Conservation (phyloP, 2,797 vertebrate genomes). For the Alca torda region DNA sequence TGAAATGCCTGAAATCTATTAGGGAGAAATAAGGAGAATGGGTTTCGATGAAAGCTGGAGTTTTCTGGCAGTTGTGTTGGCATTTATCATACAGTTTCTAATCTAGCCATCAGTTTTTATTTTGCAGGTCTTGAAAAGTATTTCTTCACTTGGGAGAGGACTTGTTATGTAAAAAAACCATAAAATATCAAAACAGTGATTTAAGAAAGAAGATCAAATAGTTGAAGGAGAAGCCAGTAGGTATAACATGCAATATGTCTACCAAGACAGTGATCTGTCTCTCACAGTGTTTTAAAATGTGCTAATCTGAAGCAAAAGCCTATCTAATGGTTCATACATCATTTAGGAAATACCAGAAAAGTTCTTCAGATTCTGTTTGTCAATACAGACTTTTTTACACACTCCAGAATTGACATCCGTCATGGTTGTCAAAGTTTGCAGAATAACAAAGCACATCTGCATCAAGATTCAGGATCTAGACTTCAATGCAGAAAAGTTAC, state of each 20-base stretch:
- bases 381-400: constrained; percentile 14
- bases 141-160: neutral
- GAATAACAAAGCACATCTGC: neutral
- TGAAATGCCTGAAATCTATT: neutral
- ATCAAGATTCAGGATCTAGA: neutral
- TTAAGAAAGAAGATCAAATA: neutral
- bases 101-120: neutral
- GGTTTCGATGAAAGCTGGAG: neutral
- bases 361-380: constrained; percentile 12
- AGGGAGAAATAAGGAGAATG: neutral
- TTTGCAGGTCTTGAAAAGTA: neutral
- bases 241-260: neutral
- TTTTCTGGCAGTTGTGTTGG: neutral
- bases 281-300: neutral
- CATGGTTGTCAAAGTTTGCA: neutral
- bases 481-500: neutral
- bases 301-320: constrained; percentile 33
- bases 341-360: constrained; percentile 48
- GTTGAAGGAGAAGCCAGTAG: neutral
- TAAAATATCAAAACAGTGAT: neutral
- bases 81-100: neutral
- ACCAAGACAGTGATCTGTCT: neutral
- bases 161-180: neutral
- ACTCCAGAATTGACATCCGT: neutral
- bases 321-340: constrained; percentile 13